phyloP scores from a whole-genome alignment of 2,797 vertebrate genomes.

The Otolemur crassicaudatus region DNA sequence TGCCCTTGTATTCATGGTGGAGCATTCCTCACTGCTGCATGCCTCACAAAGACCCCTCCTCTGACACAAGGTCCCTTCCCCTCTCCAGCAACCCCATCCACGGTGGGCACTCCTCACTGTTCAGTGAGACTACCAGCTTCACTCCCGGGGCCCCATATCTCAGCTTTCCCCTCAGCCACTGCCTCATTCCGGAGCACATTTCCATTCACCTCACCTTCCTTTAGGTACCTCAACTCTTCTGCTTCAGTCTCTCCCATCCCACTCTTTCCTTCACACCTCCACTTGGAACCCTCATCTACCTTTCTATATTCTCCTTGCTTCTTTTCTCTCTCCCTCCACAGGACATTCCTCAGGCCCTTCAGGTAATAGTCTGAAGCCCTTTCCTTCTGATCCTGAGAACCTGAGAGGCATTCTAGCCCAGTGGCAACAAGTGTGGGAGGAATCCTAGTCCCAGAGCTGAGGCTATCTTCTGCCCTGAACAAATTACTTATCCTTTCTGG shows the following conservation, averaged over 20 bases:
- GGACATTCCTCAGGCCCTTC: neutral
- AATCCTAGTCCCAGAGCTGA: slow-evolving; percentile 49
- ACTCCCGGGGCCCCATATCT: neutral
- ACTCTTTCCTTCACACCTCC: neutral
- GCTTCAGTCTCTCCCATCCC: neutral
- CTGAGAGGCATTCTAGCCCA: neutral
- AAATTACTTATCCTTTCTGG: slow-evolving; percentile 57
- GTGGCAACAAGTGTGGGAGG: neutral
- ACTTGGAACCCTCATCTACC: neutral
- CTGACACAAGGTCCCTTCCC: slow-evolving; percentile 24
- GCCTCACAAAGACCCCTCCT: slow-evolving; percentile 80
- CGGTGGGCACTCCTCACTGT: slow-evolving; percentile 1
- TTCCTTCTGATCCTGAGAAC: neutral
- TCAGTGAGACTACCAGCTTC: neutral
- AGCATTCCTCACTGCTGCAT: slow-evolving; percentile 70
- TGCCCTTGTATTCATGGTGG: slow-evolving; percentile 87
- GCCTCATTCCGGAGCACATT: neutral
- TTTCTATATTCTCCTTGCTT: neutral
- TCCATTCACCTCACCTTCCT: neutral
- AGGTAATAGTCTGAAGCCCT: neutral
- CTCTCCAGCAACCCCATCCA: slow-evolving; percentile 1
- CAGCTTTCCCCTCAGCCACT: neutral
- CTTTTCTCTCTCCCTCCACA: neutral
- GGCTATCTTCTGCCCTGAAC: neutral
- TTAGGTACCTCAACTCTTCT: neutral